phyloP scores from a whole-genome alignment of 2,797 vertebrate genomes.

The Xenopus petersii region DNA sequence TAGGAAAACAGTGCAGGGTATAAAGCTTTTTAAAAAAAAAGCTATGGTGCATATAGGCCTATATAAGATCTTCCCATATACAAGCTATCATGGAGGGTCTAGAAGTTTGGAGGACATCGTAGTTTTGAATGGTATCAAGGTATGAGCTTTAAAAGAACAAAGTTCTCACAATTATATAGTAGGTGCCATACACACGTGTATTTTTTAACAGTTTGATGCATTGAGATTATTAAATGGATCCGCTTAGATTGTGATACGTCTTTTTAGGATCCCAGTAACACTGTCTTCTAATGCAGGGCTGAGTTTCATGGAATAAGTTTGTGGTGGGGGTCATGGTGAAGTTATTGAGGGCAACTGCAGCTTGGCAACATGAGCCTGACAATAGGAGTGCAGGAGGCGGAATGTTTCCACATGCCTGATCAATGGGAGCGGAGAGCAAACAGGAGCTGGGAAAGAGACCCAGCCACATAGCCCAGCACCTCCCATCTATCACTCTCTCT shows the following conservation, averaged over 20 bases:
- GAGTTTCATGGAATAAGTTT: conserved; percentile 59
- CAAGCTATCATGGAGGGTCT: too few species aligned
- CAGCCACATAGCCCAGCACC: conserved; percentile 71
- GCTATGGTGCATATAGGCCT: too few species aligned
- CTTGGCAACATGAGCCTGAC: conserved; percentile 80
- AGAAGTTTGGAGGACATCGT: too few species aligned
- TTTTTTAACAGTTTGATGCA: too few species aligned
- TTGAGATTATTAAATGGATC: not conserved
- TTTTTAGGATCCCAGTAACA: conserved; percentile 27
- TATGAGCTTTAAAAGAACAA: too few species aligned
- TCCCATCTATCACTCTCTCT: conserved; percentile 69
- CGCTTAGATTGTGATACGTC: not conserved
- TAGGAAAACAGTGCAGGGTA: too few species aligned
- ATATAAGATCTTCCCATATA: too few species aligned
- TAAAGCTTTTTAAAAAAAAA: too few species aligned
- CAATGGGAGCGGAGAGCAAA: conserved; percentile 87
- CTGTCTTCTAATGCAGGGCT: conserved; percentile 9
- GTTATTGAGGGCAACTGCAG: conserved; percentile 72
- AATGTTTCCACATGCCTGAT: conserved; percentile 98
- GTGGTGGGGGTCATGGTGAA: conserved; percentile 63
- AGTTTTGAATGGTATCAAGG: too few species aligned
- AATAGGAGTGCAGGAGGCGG: conserved; percentile 88
- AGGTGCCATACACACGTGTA: too few species aligned
- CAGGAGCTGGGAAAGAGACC: conserved; percentile 78
- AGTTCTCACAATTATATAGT: too few species aligned